Conservation (phyloP, 2,888 invertebrate genomes). For the Drosophila tanythrix region DNA sequence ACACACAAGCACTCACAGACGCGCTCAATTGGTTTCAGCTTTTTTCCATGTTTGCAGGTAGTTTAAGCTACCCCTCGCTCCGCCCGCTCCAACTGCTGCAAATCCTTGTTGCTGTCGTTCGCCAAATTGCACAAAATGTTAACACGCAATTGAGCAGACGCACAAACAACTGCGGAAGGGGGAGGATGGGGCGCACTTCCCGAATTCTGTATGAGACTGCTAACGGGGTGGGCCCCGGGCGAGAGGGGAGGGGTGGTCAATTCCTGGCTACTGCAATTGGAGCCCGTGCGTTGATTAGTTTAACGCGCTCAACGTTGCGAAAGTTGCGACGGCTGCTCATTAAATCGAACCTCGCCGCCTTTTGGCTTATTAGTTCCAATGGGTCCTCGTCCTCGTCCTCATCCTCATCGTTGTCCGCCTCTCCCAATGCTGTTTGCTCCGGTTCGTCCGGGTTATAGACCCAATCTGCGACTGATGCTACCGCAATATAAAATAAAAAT, state of each 20-base stretch:
- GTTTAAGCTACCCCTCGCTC: conserved; percentile 49
- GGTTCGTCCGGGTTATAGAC: conserved; percentile 7
- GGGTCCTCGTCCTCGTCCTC: conserved; percentile 33
- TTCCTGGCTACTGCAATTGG: conserved; percentile 42
- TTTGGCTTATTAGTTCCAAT: conserved; percentile 72
- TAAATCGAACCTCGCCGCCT: conserved; percentile 71
- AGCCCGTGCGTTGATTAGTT: conserved; percentile 71
- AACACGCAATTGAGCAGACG: conserved; percentile 80
- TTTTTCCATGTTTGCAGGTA: conserved; percentile 78
- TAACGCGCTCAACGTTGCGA: conserved; percentile 76
- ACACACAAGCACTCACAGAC: conserved; percentile 26
- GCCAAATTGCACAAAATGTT: conserved; percentile 80
- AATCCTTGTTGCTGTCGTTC: conserved; percentile 39
- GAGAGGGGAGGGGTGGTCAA: background rate
- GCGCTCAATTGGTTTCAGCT: conserved; percentile 76
- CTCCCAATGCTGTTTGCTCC: background rate
- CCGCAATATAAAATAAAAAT: conserved; percentile 55
- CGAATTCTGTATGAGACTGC: conserved; percentile 25
- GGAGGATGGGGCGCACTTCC: conserved; percentile 47
- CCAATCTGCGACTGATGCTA: conserved; percentile 13
- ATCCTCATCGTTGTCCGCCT: background rate
- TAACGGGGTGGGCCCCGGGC: background rate
- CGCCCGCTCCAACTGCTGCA: background rate
- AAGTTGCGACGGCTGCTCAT: conserved; percentile 76
- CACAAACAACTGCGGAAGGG: conserved; percentile 73